phyloP scores from a whole-genome alignment of 2,888 invertebrate genomes.

The Cyclophora albipunctata region DNA sequence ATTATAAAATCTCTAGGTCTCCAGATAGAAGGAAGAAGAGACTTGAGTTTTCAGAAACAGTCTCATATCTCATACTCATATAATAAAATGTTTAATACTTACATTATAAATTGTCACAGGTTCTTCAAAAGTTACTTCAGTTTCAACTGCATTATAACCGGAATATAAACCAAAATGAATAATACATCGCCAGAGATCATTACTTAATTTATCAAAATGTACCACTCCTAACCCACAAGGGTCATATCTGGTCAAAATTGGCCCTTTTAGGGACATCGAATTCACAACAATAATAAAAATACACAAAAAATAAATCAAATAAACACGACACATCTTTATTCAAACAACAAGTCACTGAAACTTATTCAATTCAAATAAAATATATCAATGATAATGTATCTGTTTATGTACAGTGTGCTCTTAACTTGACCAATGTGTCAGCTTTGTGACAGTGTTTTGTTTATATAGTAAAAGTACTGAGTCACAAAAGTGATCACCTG shows the following conservation, averaged over 20 bases:
- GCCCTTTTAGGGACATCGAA: constrained; percentile 47
- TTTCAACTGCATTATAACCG: constrained; percentile 31
- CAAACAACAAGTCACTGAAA: neutral
- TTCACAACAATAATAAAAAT: constrained; percentile 24
- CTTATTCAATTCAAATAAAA: no score
- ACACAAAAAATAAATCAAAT: constrained; percentile 8
- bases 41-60: no score
- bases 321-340: constrained; percentile 7
- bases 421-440: no score
- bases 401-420: no score
- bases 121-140: constrained; percentile 42
- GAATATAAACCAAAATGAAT: constrained; percentile 47
- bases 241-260: constrained; percentile 48
- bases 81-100: constrained; percentile 21
- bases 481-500: no score
- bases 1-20: no score
- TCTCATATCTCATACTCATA: no score
- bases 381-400: no score
- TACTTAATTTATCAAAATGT: constrained; percentile 47
- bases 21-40: no score
- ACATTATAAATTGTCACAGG: constrained; percentile 42
- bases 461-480: no score
- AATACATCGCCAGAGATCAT: constrained; percentile 43
- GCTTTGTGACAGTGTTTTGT: no score
- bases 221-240: constrained; percentile 57